Evolutionary conservation across 2,888 invertebrate species (phyloP).

Genomic region (Apodemia duryi): DNA sequence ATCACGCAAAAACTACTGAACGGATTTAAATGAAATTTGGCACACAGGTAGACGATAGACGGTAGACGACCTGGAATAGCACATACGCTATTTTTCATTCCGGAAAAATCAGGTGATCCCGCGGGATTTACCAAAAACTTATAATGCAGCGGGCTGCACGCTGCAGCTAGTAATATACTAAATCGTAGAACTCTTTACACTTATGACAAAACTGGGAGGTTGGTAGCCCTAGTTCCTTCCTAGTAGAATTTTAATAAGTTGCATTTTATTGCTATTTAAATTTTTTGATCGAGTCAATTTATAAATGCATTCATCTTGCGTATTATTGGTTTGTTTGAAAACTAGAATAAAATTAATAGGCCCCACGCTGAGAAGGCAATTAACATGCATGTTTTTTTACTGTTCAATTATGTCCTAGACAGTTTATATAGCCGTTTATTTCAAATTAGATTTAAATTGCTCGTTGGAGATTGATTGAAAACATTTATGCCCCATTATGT

Average conservation of each 20-base stretch:
- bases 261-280: background rate
- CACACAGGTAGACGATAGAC: no score
- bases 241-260: background rate
- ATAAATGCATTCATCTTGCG: conserved; percentile 7
- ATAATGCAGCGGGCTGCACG: no score
- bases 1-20: no score
- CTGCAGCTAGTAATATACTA: no score
- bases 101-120: no score
- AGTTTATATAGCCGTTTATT: conserved; percentile 44
- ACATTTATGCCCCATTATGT: background rate
- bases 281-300: conserved; percentile 2
- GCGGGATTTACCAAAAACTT: no score
- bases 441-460: conserved; percentile 44
- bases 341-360: conserved; percentile 51
- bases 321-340: conserved; percentile 42
- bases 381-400: conserved; percentile 52
- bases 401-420: conserved; percentile 38
- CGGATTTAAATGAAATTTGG: no score
- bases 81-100: no score
- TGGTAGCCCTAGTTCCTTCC: background rate
- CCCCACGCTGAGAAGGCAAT: conserved; percentile 53
- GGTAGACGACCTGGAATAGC: no score
- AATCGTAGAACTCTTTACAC: no score
- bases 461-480: conserved; percentile 18
- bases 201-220: background rate